phyloP scores from a whole-genome alignment of 2,113 vertebrate species.

The Mugil cephalus region DNA sequence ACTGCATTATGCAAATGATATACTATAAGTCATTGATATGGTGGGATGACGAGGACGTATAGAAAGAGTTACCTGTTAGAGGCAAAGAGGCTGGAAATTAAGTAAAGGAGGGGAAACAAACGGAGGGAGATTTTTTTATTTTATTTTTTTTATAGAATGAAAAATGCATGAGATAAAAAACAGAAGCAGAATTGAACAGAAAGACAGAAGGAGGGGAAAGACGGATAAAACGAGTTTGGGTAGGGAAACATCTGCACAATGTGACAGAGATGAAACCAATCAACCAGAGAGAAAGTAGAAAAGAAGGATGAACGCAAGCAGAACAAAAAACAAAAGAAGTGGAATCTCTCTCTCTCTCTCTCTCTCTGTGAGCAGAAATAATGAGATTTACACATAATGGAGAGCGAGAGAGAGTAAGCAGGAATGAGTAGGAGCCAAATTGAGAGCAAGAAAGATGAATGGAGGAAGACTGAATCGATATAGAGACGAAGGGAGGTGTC shows the following conservation, averaged over 20 bases:
- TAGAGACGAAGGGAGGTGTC: conserved; percentile 20
- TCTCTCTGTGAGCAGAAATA: conserved; percentile 23
- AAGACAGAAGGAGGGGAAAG: neutral
- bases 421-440: conserved; percentile 7
- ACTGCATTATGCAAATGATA: conserved; percentile 63
- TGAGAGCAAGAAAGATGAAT: conserved; percentile 38
- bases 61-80: conserved; percentile 18
- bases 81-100: conserved; percentile 11
- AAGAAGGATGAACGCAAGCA: neutral
- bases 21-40: conserved; percentile 50
- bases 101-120: conserved; percentile 4
- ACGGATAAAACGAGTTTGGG: neutral
- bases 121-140: neutral
- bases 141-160: no score
- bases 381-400: conserved; percentile 17
- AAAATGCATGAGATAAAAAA: neutral
- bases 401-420: neutral
- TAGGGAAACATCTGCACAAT: neutral
- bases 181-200: neutral
- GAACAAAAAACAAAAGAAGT: neutral
- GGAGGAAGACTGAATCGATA: conserved; percentile 23
- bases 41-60: conserved; percentile 1
- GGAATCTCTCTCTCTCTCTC: conserved; percentile 3
- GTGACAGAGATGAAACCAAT: conserved; percentile 7
- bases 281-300: neutral